Evolutionary conservation across 2,888 invertebrate genomes (phyloP).

Genomic region (Caenorhabditis plicata): DNA sequence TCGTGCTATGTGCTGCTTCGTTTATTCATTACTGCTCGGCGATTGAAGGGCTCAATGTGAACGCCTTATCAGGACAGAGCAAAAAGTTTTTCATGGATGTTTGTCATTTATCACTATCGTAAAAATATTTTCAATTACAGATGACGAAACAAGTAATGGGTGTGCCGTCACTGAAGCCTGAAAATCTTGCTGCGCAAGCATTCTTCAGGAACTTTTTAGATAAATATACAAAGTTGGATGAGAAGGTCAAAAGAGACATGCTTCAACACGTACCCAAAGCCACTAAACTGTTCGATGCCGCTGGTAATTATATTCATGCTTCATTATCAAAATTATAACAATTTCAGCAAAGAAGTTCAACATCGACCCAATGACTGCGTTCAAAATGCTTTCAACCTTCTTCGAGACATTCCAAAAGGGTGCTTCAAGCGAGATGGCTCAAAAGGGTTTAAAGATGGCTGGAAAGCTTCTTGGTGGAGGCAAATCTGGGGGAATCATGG

Average conservation of each 20-base stretch:
- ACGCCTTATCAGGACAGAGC: constrained; percentile 27
- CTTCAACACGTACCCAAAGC: constrained; percentile 41
- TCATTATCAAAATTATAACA: too few relatives aligned
- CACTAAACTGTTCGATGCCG: constrained; percentile 40
- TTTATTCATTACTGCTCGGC: not conserved
- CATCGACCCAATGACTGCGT: constrained; percentile 39
- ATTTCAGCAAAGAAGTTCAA: constrained; percentile 44
- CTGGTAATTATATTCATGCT: too few relatives aligned
- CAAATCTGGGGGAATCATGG: constrained; percentile 16
- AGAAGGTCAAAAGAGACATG: constrained; percentile 39
- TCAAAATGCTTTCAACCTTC: constrained; percentile 44
- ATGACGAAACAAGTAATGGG: constrained; percentile 50
- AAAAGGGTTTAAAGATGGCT: constrained; percentile 34
- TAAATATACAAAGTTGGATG: constrained; percentile 41
- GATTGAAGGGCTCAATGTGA: constrained; percentile 34
- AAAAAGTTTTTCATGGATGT: constrained; percentile 43
- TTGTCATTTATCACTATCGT: not conserved
- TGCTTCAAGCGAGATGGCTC: constrained; percentile 26
- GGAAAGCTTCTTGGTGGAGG: constrained; percentile 34
- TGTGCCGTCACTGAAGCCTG: constrained; percentile 40
- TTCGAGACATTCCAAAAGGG: constrained; percentile 45
- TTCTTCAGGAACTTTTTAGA: constrained; percentile 40
- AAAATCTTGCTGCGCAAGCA: constrained; percentile 42
- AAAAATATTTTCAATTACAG: constrained; percentile 8
- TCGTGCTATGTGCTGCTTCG: too few relatives aligned